Evolutionary conservation across 1,140 invertebrate species (phyloP).

Genomic region (Lethrus apterus): DNA sequence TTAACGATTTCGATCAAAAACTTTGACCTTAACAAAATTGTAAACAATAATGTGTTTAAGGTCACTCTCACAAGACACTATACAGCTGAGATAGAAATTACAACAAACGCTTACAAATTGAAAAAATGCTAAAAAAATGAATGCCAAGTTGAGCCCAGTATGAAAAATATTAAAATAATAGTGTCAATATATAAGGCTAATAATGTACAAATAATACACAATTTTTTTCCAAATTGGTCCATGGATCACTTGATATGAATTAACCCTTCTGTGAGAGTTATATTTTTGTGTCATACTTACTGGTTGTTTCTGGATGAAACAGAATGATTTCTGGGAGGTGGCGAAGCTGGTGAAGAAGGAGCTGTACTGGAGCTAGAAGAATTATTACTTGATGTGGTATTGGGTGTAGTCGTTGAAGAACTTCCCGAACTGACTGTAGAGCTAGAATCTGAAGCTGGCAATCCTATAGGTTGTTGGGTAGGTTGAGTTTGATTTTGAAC

Average conservation of each 20-base stretch:
- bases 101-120: too few species aligned
- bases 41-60: too few species aligned
- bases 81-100: too few species aligned
- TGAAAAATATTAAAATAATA: too few species aligned
- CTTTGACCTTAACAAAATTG: not conserved
- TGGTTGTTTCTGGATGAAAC: slow-evolving; percentile 41
- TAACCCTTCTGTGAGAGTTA: too few species aligned
- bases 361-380: slow-evolving; percentile 56
- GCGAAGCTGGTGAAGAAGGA: slow-evolving; percentile 44
- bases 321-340: slow-evolving; percentile 41
- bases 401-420: slow-evolving; percentile 53
- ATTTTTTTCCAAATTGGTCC: too few species aligned
- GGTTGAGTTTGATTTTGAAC: slow-evolving; percentile 1
- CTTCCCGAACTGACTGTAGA: slow-evolving; percentile 49
- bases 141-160: too few species aligned
- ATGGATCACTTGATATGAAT: too few species aligned
- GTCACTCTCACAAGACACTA: too few species aligned
- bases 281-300: slow-evolving; percentile 27
- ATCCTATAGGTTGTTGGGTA: not conserved
- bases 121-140: too few species aligned
- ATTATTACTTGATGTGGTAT: slow-evolving; percentile 53
- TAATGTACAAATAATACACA: too few species aligned
- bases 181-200: too few species aligned
- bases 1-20: not conserved
- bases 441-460: slow-evolving; percentile 45